These are phyloP conservation scores for Steinernema feltiae DNA, from an alignment of 1,140 invertebrate genomes.

Conservation along the genomic window DNA sequence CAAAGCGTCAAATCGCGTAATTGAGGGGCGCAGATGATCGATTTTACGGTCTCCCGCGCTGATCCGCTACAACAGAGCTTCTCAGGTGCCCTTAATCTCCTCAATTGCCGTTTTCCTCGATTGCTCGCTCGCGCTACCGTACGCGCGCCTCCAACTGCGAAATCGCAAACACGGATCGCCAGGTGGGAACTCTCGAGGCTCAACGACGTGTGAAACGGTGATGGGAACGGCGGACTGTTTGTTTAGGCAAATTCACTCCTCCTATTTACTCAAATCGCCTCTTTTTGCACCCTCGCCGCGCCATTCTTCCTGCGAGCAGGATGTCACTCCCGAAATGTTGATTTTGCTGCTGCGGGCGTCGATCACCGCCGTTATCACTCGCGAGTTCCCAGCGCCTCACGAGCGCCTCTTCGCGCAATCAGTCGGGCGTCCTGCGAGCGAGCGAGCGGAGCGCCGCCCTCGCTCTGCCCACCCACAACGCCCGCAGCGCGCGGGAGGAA, in stretches of 20 bases:
- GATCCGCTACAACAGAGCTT: not conserved
- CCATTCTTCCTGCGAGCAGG: not conserved
- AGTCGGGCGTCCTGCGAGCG: not conserved
- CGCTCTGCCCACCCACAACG: no score
- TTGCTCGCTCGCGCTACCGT: no score
- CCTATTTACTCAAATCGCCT: not conserved
- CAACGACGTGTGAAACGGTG: not conserved
- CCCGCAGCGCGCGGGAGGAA: not conserved
- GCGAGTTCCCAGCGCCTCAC: not conserved
- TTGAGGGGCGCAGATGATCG: not conserved
- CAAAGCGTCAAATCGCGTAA: constrained; percentile 9
- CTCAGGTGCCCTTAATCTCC: no score
- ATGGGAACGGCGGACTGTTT: not conserved
- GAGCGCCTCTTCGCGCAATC: not conserved
- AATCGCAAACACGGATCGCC: no score
- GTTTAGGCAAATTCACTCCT: not conserved
- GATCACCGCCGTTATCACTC: no score
- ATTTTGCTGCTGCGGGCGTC: not conserved
- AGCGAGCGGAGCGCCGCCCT: no score
- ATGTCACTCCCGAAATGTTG: not conserved
- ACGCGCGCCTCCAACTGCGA: no score
- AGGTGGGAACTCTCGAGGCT: not conserved
- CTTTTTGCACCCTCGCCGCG: not conserved
- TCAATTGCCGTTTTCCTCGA: no score
- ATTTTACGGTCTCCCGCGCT: constrained; percentile 10